Evolutionary conservation across 2,888 invertebrate genomes (phyloP).

Genomic region (Calameuta filiformis): DNA sequence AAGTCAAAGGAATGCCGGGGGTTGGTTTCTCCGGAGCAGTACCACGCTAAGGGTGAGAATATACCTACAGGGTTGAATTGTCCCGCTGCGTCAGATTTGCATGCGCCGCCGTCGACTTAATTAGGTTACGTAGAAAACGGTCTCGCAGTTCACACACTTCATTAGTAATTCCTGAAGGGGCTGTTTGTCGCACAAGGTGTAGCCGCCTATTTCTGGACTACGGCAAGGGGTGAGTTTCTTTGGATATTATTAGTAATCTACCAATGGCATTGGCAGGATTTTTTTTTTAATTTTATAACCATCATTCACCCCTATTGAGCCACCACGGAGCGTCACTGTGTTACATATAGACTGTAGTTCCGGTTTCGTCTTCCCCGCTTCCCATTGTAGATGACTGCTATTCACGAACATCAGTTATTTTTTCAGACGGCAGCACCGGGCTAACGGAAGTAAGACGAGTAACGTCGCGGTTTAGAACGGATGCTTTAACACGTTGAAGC

Average conservation of each 20-base stretch:
- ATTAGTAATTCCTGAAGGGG: slow-evolving; percentile 57
- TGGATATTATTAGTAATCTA: not conserved
- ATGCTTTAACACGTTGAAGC: not conserved
- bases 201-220: not conserved
- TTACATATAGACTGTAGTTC: not conserved
- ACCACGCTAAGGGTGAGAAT: not conserved
- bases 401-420: not conserved
- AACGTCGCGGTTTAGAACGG: not conserved
- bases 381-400: not conserved
- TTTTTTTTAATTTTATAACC: not conserved
- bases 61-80: not conserved
- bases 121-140: slow-evolving; percentile 57
- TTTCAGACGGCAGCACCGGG: not conserved
- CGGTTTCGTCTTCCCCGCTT: not conserved
- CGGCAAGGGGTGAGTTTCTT: not conserved
- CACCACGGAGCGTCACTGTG: not conserved
- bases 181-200: slow-evolving; percentile 21
- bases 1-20: not conserved
- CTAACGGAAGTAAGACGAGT: not conserved
- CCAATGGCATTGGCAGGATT: not conserved
- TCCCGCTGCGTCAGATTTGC: slow-evolving; percentile 51
- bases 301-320: not conserved
- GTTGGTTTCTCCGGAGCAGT: not conserved
- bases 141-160: slow-evolving; percentile 62
- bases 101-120: slow-evolving; percentile 57